Conservation (phyloP, 2,888 invertebrate species). For the Orthonychiurus folsomi region DNA sequence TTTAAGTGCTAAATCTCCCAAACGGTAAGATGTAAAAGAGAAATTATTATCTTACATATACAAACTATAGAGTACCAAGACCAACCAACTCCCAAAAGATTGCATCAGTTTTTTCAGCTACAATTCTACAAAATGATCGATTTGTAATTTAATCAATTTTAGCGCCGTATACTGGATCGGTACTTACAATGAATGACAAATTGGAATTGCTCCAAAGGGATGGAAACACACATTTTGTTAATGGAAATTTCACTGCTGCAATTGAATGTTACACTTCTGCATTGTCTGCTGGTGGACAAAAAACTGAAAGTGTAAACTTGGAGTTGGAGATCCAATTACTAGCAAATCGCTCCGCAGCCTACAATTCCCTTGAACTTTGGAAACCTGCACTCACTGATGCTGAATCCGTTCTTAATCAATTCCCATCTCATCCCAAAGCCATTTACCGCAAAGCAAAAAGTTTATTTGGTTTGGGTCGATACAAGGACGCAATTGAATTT, state of each 20-base stretch:
- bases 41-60: too few relatives aligned
- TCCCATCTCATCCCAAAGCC: conserved; percentile 21
- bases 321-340: conserved; percentile 14
- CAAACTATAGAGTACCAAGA: too few relatives aligned
- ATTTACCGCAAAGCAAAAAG: conserved; percentile 23
- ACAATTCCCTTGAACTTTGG: conserved; percentile 17
- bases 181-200: too few relatives aligned
- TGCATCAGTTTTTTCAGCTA: too few relatives aligned
- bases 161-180: too few relatives aligned
- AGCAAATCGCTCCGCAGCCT: conserved; percentile 26
- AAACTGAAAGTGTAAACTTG: not conserved
- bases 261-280: conserved; percentile 10
- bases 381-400: conserved; percentile 12
- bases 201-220: not conserved
- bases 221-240: conserved; percentile 13
- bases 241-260: conserved; percentile 11
- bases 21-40: not conserved
- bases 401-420: conserved; percentile 7
- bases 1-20: too few relatives aligned
- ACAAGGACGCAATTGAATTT: conserved; percentile 20
- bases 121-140: too few relatives aligned
- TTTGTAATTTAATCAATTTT: too few relatives aligned
- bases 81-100: too few relatives aligned
- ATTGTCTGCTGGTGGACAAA: not conserved
- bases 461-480: conserved; percentile 18